Conservation (phyloP, 2,888 invertebrate genomes). For the Acanthococcus lagerstroemiae region DNA sequence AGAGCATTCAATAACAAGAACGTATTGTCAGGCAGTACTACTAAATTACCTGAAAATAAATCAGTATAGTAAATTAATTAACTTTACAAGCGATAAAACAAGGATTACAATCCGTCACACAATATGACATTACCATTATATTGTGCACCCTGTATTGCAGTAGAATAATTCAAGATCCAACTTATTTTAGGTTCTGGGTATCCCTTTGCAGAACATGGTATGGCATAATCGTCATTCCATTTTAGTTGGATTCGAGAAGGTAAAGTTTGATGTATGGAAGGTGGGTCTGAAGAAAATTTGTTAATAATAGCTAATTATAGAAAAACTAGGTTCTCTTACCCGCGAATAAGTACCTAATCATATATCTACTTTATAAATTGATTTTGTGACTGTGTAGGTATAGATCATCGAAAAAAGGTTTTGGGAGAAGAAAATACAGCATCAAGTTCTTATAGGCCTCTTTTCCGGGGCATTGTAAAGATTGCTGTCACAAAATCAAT, state of each 20-base stretch:
- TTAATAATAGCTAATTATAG: too few species aligned
- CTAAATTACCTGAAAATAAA: conserved; percentile 3
- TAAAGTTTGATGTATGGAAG: conserved; percentile 3
- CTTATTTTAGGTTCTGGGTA: conserved; percentile 1
- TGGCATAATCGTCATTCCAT: conserved; percentile 2
- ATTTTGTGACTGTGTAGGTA: too few species aligned
- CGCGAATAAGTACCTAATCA: too few species aligned
- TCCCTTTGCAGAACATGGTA: conserved; percentile 12
- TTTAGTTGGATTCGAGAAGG: neutral
- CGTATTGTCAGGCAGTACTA: conserved; percentile 4
- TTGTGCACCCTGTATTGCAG: neutral
- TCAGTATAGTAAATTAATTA: neutral
- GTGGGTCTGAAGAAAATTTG: conserved; percentile 1
- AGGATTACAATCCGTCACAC: neutral
- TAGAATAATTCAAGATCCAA: conserved; percentile 7
- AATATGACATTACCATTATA: neutral
- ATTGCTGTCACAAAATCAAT: neutral
- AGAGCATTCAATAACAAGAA: conserved; percentile 2
- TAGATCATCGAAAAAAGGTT: neutral
- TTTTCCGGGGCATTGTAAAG: too few species aligned
- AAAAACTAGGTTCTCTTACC: too few species aligned
- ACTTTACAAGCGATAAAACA: neutral
- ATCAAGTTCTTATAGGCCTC: too few species aligned
- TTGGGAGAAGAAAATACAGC: too few species aligned
- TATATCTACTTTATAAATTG: too few species aligned